Percentiles rank a stretch among this genome's conserved stretches.
Conservation (phyloP, 2,113 vertebrate species). For the Atrichornis clamosus region DNA sequence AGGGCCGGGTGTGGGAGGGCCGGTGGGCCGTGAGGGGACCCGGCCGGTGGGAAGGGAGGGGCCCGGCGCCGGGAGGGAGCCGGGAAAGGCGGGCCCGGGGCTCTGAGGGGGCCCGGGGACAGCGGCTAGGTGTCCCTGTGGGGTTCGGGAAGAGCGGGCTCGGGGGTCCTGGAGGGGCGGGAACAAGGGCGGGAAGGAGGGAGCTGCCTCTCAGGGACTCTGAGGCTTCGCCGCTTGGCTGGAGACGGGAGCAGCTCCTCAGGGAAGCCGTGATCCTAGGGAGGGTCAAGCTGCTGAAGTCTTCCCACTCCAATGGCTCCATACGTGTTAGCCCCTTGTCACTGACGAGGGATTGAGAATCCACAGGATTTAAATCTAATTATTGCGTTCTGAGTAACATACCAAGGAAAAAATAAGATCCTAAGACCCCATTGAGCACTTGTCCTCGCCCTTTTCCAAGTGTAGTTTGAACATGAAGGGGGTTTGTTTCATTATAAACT, state of each 20-base stretch:
- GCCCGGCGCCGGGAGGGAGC: too few relatives aligned
- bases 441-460: background rate
- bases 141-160: too few relatives aligned
- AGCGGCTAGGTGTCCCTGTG: too few relatives aligned
- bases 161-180: too few relatives aligned
- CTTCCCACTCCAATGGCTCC: accelerated
- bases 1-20: too few relatives aligned
- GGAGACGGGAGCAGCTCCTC: background rate
- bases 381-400: accelerated
- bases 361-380: accelerated
- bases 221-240: background rate
- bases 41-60: background rate
- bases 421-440: accelerated
- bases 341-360: accelerated
- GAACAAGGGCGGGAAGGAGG: too few relatives aligned
- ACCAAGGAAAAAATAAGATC: accelerated
- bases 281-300: accelerated
- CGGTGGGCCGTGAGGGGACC: background rate
- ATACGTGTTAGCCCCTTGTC: accelerated
- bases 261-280: accelerated
- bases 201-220: background rate
- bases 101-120: too few relatives aligned
- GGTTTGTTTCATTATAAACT: background rate
- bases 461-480: background rate
- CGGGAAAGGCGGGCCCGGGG: background rate